Conservation (phyloP, 2,888 invertebrate genomes). For the Mythimna ferrago region DNA sequence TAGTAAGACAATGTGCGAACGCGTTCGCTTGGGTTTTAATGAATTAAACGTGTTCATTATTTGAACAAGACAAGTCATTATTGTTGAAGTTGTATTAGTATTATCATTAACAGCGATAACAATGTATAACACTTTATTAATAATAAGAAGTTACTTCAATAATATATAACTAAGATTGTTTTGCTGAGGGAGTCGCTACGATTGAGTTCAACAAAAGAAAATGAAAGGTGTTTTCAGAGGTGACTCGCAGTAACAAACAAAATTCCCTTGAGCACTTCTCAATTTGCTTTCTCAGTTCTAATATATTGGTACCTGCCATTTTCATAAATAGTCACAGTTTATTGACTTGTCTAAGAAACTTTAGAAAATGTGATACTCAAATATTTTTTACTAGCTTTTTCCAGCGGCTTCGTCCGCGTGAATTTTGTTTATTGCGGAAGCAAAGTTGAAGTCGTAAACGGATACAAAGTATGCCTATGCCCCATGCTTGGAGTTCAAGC, state of each 20-base stretch:
- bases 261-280: conserved; percentile 5
- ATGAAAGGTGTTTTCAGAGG: conserved; percentile 21
- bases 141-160: neutral
- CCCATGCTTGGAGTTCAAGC: no score
- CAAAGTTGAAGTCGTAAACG: no score
- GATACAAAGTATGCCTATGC: no score
- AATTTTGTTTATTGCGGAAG: no score
- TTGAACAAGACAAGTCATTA: no score
- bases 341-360: neutral
- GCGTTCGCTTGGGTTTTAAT: no score
- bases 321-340: neutral
- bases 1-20: no score
- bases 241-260: neutral
- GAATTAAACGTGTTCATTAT: no score
- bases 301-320: neutral
- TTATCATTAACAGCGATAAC: neutral
- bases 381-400: no score
- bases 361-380: neutral
- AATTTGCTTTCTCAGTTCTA: conserved; percentile 13
- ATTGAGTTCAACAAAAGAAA: conserved; percentile 2
- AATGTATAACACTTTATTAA: neutral
- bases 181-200: neutral
- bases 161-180: neutral
- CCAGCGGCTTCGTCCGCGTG: no score
- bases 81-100: no score